Evolutionary conservation across 2,113 vertebrate genomes (phyloP), one percentile per base, ranked within the genome.

Genomic region (Zapornia atra): DNA sequence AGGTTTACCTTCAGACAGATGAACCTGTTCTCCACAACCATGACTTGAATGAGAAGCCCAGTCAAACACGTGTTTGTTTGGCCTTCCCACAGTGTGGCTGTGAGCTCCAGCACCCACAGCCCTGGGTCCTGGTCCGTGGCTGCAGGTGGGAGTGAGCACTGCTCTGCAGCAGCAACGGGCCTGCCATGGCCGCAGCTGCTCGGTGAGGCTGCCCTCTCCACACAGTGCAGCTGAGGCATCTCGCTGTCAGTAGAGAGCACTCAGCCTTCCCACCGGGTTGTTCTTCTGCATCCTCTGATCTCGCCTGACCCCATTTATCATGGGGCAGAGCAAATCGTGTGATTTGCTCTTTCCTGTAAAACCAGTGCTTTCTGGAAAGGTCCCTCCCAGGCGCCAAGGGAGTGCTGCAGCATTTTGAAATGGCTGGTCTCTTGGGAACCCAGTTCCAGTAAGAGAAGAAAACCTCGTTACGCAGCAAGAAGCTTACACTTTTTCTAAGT

Each of bases 101-200:
- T 33, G 65, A 75, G 36, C 9, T 26, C 54, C 11, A 42, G 59
- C 25, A 14, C 22, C 21, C 34, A 11, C 18, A 12, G 34, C 0
- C 0, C 21, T 1, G 0, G 36, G 54, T 64, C 26, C 29, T 24
- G 25, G 82, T 51, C 44, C 56, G 2, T 2, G 19, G 72, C 72
- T 78, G 56, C 7, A 13, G 46, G 29, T 56, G 65, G 36, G 26
- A n/a, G 42, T 22, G 26, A 50, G 46, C 2, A 2, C 50, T 64
- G 33, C 56, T 21, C 57, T 16, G 2, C 0, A 1, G 2, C 0
- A 1, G 78, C 28, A 42, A 54, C 60, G 0, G 0, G 51, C 53
- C 26, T 91, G 53, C 1, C 1, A 29, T 24, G 71, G 17, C 76
- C 70, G 34, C 0, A 0, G 60, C 14, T 4, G 46, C 57, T 34